Evolutionary conservation across 2,113 vertebrate genomes (phyloP).

Genomic region (Mirounga angustirostris): DNA sequence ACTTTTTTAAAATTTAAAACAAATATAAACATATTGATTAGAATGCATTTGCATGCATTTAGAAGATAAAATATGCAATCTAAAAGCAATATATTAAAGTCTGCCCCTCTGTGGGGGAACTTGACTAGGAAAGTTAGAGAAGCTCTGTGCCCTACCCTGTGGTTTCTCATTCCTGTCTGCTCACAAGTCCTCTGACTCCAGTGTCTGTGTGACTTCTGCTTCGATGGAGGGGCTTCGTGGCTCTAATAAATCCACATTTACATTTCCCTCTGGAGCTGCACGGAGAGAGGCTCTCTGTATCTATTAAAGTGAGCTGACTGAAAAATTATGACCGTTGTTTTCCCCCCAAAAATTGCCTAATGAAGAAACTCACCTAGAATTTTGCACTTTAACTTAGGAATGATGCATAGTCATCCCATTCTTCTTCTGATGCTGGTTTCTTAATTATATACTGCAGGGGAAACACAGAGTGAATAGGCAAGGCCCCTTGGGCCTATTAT

Average conservation of each 20-base stretch:
- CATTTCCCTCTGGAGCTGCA: neutral
- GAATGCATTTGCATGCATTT: neutral
- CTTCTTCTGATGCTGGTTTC: slow-evolving; percentile 25
- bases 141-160: neutral
- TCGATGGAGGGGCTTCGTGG: neutral
- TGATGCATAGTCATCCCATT: neutral
- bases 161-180: neutral
- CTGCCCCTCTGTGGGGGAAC: neutral
- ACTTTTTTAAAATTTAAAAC: neutral
- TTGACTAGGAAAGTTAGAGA: neutral
- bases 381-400: slow-evolving; percentile 23
- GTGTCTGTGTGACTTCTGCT: neutral
- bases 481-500: slow-evolving; percentile 4
- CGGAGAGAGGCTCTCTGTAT: neutral
- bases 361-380: slow-evolving; percentile 21
- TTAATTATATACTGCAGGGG: slow-evolving; percentile 45
- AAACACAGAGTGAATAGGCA: neutral
- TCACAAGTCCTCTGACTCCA: neutral
- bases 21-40: neutral
- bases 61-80: neutral
- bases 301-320: neutral
- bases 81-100: slow-evolving; percentile 11
- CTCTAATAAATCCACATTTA: neutral
- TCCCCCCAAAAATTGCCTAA: neutral
- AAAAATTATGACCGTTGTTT: neutral